Percentiles rank a stretch among this genome's conserved stretches.
Evolutionary conservation across 2,888 invertebrate species (phyloP).

Genomic region (Pristionchus japonicus): DNA sequence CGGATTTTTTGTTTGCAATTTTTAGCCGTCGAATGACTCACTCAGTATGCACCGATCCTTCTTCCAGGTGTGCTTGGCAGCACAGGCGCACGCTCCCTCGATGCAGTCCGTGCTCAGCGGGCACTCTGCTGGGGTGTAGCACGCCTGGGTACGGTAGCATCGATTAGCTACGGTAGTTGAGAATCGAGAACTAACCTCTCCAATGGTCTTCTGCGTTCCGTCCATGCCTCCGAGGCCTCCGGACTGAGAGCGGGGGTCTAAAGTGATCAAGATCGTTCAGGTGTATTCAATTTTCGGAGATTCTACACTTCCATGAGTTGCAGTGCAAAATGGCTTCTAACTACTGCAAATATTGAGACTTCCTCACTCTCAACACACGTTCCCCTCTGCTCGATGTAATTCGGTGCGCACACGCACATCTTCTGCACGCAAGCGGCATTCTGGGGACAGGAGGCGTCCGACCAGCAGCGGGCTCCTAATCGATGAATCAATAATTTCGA

Average conservation of each 20-base stretch:
- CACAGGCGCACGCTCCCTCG: slow-evolving; percentile 63
- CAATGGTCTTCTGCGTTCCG: not conserved
- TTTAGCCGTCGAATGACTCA: too few species aligned
- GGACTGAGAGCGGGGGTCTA: not conserved
- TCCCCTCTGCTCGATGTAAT: slow-evolving; percentile 40
- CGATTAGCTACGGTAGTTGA: not conserved
- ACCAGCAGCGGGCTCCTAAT: slow-evolving; percentile 24
- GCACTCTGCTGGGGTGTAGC: slow-evolving; percentile 20
- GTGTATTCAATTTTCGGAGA: not conserved
- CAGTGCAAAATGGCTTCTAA: too few species aligned
- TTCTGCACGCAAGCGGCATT: slow-evolving; percentile 49
- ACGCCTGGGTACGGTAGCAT: not conserved
- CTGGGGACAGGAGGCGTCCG: slow-evolving; percentile 46
- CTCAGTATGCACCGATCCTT: slow-evolving; percentile 60
- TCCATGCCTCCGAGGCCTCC: not conserved
- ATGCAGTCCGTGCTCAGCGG: slow-evolving; percentile 58
- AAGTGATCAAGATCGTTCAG: too few species aligned
- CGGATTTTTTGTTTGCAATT: too few species aligned
- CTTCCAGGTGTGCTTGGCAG: slow-evolving; percentile 53
- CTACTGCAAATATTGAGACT: not conserved
- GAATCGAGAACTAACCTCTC: not conserved
- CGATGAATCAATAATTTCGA: not conserved
- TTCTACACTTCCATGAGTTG: too few species aligned
- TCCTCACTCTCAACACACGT: slow-evolving; percentile 47
- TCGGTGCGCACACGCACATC: slow-evolving; percentile 50